Evolutionary conservation across 2,113 vertebrate species (phyloP).

Genomic region (Narcine bancroftii): DNA sequence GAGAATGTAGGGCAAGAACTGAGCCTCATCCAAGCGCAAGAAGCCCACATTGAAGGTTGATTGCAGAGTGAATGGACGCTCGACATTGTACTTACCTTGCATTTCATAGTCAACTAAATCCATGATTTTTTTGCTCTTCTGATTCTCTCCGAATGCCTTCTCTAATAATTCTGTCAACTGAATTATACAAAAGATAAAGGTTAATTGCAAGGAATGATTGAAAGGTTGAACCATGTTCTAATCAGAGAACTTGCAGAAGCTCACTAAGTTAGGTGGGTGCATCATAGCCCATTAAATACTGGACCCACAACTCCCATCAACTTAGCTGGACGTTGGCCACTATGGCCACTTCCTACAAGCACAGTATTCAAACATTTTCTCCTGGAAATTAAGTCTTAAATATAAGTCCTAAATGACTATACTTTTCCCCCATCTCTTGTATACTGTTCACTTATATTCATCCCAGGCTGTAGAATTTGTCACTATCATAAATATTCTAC

Average conservation of each 20-base stretch:
- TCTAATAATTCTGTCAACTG: slow-evolving; percentile 31
- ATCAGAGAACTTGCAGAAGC: background rate
- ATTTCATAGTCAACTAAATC: background rate
- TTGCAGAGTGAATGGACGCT: background rate
- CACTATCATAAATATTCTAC: background rate
- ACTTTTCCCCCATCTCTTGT: background rate
- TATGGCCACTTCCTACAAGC: background rate
- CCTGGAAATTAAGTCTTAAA: background rate
- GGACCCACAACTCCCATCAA: background rate
- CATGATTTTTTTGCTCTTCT: background rate
- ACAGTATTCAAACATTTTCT: background rate
- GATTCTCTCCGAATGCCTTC: background rate
- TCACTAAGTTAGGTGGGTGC: background rate
- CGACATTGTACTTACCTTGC: background rate
- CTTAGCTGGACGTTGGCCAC: background rate
- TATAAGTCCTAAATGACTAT: background rate
- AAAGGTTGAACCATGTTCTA: background rate
- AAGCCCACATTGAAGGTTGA: background rate
- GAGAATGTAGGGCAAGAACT: background rate
- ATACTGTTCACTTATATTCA: background rate
- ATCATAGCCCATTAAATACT: too few relatives aligned
- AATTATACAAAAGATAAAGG: background rate
- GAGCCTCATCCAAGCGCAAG: background rate
- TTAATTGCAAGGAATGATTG: background rate
- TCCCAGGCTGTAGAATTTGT: background rate